These are phyloP conservation scores for Vultur gryphus DNA, from an alignment of 2,797 vertebrate species.

Conservation along the genomic window DNA sequence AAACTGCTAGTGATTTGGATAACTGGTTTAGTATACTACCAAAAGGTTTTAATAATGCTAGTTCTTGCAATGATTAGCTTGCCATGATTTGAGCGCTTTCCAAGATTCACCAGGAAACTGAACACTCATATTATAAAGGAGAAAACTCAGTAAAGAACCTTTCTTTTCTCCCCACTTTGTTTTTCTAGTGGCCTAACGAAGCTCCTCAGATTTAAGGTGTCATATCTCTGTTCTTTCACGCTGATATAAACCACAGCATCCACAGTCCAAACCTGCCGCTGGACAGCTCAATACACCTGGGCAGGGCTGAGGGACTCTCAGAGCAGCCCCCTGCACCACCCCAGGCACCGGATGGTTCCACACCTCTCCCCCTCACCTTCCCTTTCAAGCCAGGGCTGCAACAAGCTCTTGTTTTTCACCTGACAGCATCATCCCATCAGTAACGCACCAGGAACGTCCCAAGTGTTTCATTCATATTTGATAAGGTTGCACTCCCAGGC, in stretches of 20 bases:
- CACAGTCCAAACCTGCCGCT: background rate
- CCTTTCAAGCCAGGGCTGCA: background rate
- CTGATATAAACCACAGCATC: background rate
- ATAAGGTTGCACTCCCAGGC: background rate
- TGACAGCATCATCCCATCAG: background rate
- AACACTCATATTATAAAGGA: background rate
- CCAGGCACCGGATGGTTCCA: background rate
- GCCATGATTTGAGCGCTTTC: background rate
- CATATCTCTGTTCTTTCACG: background rate
- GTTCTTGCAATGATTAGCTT: background rate
- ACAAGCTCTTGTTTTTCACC: background rate
- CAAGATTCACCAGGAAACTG: background rate
- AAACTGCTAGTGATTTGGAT: background rate
- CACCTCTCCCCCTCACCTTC: background rate
- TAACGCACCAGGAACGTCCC: background rate
- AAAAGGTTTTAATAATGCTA: background rate
- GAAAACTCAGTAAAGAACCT: background rate
- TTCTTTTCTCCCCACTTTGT: background rate
- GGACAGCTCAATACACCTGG: background rate
- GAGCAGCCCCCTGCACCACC: background rate
- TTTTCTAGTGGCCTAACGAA: background rate
- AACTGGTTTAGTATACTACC: background rate
- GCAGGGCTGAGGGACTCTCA: background rate
- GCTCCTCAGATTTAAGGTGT: background rate
- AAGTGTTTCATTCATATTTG: background rate